Conservation (phyloP, 2,888 invertebrate genomes). For the Euproctis similis region DNA sequence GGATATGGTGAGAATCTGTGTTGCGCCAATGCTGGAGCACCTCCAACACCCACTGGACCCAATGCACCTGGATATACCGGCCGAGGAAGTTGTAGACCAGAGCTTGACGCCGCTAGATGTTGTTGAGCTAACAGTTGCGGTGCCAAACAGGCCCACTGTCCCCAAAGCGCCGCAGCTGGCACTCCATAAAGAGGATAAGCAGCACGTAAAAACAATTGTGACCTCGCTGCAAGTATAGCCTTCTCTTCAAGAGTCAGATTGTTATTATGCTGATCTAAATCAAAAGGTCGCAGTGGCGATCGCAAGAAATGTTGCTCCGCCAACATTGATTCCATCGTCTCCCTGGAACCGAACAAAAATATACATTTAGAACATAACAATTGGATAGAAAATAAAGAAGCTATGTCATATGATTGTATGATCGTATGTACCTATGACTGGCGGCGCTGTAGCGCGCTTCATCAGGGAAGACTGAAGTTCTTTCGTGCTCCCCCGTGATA, state of each 20-base stretch:
- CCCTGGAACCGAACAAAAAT: slow-evolving; percentile 82
- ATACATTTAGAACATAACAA: slow-evolving; percentile 12
- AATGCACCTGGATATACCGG: slow-evolving; percentile 65
- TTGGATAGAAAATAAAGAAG: slow-evolving; percentile 7
- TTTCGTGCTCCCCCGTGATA: slow-evolving; percentile 74
- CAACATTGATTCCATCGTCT: slow-evolving; percentile 92
- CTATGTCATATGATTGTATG: slow-evolving; percentile 32
- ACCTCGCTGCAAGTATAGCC: slow-evolving; percentile 84
- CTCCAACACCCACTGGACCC: slow-evolving; percentile 26
- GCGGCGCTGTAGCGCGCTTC: slow-evolving; percentile 70
- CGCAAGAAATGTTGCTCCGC: slow-evolving; percentile 89
- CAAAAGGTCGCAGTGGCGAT: slow-evolving; percentile 84
- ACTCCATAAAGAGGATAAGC: slow-evolving; percentile 78
- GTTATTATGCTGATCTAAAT: slow-evolving; percentile 81
- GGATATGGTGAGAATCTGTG: slow-evolving; percentile 79
- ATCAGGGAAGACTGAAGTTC: slow-evolving; percentile 69
- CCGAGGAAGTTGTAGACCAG: slow-evolving; percentile 66
- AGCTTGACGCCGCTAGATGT: slow-evolving; percentile 74
- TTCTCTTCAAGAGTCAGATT: slow-evolving; percentile 86
- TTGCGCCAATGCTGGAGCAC: slow-evolving; percentile 57
- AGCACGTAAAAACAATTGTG: slow-evolving; percentile 83
- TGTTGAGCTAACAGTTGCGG: slow-evolving; percentile 81
- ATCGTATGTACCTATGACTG: slow-evolving; percentile 68
- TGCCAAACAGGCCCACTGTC: slow-evolving; percentile 82
- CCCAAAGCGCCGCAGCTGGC: slow-evolving; percentile 79